phyloP scores from a whole-genome alignment of 2,888 invertebrate genomes.

The Allacma fusca region DNA sequence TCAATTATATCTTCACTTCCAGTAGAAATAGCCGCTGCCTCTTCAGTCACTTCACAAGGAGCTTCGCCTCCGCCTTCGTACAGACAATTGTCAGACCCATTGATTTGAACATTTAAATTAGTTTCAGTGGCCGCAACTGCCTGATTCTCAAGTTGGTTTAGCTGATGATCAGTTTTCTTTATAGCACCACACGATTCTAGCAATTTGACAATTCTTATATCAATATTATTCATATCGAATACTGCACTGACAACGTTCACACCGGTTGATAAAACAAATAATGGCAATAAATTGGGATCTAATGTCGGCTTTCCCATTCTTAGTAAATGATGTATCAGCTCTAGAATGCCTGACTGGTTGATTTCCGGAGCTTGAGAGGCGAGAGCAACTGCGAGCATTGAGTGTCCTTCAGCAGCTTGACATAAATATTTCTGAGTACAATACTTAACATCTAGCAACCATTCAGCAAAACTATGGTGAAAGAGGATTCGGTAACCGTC shows the following conservation, averaged over 20 bases:
- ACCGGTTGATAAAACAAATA: conserved; percentile 59
- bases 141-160: conserved; percentile 19
- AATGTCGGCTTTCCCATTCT: conserved; percentile 55
- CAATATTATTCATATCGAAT: conserved; percentile 48
- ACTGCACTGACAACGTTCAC: conserved; percentile 48
- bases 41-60: conserved; percentile 63
- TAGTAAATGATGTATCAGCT: conserved; percentile 65
- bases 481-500: conserved; percentile 74
- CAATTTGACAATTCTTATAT: conserved; percentile 58
- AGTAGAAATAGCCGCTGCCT: conserved; percentile 63
- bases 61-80: conserved; percentile 65
- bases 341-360: conserved; percentile 65
- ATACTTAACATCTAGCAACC: conserved; percentile 97
- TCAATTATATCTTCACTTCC: conserved; percentile 65
- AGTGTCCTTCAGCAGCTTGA: conserved; percentile 85
- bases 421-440: conserved; percentile 94
- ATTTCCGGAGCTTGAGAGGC: conserved; percentile 69
- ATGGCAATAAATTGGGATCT: conserved; percentile 53
- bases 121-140: conserved; percentile 60
- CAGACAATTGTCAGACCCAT: conserved; percentile 63
- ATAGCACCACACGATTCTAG: conserved; percentile 56
- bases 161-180: conserved; percentile 46
- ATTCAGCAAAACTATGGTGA: conserved; percentile 93
- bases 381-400: conserved; percentile 80
- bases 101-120: conserved; percentile 61